These are phyloP conservation scores for Paragorgia papillata DNA, from an alignment of 92 coral and sea anemone genomes.

Conservation along the genomic window DNA sequence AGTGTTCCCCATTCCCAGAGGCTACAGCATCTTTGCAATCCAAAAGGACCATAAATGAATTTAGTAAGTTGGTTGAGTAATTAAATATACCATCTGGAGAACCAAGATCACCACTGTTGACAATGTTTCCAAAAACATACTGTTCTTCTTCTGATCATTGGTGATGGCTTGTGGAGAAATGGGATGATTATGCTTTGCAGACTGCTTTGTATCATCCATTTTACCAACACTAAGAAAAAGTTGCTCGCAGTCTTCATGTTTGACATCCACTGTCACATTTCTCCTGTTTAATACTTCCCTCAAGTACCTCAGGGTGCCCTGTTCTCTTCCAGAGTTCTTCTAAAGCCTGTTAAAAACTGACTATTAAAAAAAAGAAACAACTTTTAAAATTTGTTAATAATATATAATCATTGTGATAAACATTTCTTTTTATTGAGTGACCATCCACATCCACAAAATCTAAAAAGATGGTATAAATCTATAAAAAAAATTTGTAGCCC, in stretches of 20 bases:
- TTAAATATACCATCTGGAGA: slow-evolving; percentile 7
- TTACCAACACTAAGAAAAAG: slow-evolving; percentile 55
- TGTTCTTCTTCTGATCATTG: background rate
- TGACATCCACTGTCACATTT: slow-evolving; percentile 54
- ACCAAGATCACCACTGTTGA: slow-evolving; percentile 1
- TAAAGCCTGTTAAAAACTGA: slow-evolving; percentile 39
- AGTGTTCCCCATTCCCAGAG: slow-evolving; percentile 25
- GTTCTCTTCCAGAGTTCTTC: slow-evolving; percentile 50
- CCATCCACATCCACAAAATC: too few relatives aligned
- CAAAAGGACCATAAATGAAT: background rate
- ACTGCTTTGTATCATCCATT: slow-evolving; percentile 38
- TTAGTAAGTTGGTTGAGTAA: background rate
- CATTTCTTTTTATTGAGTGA: too few relatives aligned
- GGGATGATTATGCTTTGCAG: slow-evolving; percentile 43
- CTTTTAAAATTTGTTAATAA: background rate
- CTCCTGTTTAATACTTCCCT: slow-evolving; percentile 53
- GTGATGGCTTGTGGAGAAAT: background rate
- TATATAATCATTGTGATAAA: background rate
- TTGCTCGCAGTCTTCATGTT: slow-evolving; percentile 60
- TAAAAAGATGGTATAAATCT: too few relatives aligned
- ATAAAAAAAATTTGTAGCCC: too few relatives aligned
- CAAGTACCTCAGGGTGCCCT: slow-evolving; percentile 57
- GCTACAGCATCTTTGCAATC: slow-evolving; percentile 21
- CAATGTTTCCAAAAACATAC: background rate
- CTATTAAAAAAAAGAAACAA: slow-evolving; percentile 32